Conservation (phyloP, 1,140 invertebrate species). For the Drosophila bocqueti region DNA sequence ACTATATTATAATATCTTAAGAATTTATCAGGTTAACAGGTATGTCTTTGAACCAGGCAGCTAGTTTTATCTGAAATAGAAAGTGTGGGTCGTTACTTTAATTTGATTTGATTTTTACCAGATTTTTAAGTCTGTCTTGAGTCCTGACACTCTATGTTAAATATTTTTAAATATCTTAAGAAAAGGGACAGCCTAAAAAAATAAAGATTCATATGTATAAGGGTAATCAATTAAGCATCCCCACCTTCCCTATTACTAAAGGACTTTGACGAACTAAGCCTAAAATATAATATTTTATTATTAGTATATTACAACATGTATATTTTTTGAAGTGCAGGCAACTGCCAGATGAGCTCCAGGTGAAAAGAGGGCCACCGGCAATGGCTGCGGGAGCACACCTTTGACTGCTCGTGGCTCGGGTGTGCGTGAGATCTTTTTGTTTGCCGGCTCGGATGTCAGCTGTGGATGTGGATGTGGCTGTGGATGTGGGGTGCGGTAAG, state of each 20-base stretch:
- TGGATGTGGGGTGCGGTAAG: neutral
- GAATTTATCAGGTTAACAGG: too few relatives aligned
- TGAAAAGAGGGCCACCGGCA: slow-evolving; percentile 1
- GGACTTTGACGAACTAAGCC: neutral
- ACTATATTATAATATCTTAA: too few relatives aligned
- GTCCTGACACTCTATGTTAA: neutral
- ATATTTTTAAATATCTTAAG: neutral
- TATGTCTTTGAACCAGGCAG: neutral
- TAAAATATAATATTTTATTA: neutral
- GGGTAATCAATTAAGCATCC: too few relatives aligned
- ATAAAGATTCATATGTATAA: neutral
- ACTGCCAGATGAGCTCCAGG: slow-evolving; percentile 5
- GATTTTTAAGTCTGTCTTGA: neutral
- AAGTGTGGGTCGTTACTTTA: neutral
- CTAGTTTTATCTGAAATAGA: neutral
- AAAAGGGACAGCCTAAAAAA: too few relatives aligned
- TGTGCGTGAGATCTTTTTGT: slow-evolving; percentile 58
- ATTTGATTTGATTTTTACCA: neutral
- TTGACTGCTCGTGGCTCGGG: neutral
- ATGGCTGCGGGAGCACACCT: neutral
- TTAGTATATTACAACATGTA: neutral
- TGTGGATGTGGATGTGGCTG: slow-evolving; percentile 3
- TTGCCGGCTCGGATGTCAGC: slow-evolving; percentile 54
- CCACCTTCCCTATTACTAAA: neutral
- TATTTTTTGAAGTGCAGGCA: slow-evolving; percentile 13